Evolutionary conservation across 2,888 invertebrate species (phyloP).

Genomic region (Leptothorax acervorum): DNA sequence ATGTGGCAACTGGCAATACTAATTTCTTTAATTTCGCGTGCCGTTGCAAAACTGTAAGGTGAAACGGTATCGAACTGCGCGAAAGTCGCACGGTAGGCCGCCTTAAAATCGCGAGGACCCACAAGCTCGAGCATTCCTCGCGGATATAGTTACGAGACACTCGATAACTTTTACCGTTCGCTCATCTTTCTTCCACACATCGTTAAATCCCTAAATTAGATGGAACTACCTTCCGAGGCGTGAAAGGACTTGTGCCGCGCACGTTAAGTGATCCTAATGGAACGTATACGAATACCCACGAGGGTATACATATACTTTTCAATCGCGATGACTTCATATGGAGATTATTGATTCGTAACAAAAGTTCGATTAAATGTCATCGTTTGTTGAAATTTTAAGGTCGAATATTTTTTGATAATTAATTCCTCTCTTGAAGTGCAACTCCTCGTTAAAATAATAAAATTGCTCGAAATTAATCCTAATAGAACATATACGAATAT

Average conservation of each 20-base stretch:
- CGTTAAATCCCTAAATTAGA: constrained; percentile 41
- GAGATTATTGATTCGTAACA: not conserved
- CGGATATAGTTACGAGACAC: not conserved
- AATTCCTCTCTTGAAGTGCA: no score
- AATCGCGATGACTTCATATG: not conserved
- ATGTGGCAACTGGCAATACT: constrained; percentile 22
- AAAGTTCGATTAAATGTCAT: not conserved
- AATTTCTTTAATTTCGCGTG: constrained; percentile 64
- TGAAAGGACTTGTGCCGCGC: constrained; percentile 15
- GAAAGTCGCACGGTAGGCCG: constrained; percentile 27
- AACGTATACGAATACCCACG: not conserved
- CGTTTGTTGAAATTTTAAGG: not conserved
- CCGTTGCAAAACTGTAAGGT: constrained; percentile 58
- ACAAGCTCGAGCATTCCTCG: not conserved
- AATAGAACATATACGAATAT: not conserved
- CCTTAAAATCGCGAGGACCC: constrained; percentile 5
- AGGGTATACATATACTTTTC: not conserved
- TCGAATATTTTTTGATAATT: no score
- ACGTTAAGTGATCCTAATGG: constrained; percentile 2
- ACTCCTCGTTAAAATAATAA: no score
- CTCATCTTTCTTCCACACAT: constrained; percentile 38
- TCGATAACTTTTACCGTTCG: constrained; percentile 16
- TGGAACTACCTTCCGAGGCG: constrained; percentile 16
- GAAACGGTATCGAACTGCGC: constrained; percentile 47
- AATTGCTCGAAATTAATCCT: not conserved